phyloP scores from a whole-genome alignment of 2,888 invertebrate species.

The Gisinianus flammeolus region DNA sequence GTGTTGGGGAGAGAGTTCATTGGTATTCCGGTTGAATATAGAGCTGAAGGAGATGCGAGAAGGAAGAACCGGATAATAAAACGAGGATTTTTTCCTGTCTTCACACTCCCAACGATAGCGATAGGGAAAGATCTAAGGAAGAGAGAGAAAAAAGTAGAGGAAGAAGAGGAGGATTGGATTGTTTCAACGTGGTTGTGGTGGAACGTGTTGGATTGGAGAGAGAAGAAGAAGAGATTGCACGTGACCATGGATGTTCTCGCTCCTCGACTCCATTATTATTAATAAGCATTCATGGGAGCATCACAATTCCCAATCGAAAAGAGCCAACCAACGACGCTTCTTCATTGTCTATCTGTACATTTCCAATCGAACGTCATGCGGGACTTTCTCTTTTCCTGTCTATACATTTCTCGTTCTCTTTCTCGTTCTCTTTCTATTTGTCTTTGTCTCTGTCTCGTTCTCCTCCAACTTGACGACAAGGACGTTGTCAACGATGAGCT shows the following conservation, averaged over 20 bases:
- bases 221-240: background rate
- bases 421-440: background rate
- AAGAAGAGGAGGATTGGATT: too few relatives aligned
- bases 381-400: constrained; percentile 18
- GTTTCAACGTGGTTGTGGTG: too few relatives aligned
- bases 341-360: background rate
- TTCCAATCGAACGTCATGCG: background rate
- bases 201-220: background rate
- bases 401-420: constrained; percentile 9
- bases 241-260: background rate
- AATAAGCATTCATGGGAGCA: background rate
- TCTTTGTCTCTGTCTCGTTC: background rate
- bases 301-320: background rate
- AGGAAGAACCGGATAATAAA: too few relatives aligned
- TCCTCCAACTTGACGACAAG: too few relatives aligned
- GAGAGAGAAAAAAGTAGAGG: background rate
- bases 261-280: background rate
- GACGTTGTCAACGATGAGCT: background rate
- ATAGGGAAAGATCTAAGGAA: too few relatives aligned
- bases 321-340: background rate
- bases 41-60: too few relatives aligned
- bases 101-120: too few relatives aligned
- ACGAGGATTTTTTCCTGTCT: too few relatives aligned
- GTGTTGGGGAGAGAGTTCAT: background rate
- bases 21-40: too few relatives aligned